Conservation (phyloP, 2,888 invertebrate species). For the Acleris sparsana region DNA sequence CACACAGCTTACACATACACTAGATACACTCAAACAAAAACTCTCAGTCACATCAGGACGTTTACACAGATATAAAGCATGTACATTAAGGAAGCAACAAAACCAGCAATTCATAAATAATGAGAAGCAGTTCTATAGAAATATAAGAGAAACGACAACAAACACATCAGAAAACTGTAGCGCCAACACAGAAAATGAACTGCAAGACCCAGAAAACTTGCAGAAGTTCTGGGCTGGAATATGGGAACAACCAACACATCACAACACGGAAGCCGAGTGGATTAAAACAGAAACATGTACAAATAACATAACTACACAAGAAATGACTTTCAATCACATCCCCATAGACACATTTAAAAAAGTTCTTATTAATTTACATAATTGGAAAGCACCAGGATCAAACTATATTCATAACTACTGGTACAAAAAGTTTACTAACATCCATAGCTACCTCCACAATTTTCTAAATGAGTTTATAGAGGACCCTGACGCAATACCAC, state of each 20-base stretch:
- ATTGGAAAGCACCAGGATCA: slow-evolving; percentile 41
- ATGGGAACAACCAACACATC: slow-evolving; percentile 32
- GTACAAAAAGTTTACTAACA: slow-evolving; percentile 40
- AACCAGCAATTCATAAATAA: slow-evolving; percentile 36
- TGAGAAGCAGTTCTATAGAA: slow-evolving; percentile 37
- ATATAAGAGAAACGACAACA: neutral
- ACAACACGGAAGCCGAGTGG: slow-evolving; percentile 37
- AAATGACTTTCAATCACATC: slow-evolving; percentile 34
- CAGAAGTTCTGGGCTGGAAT: slow-evolving; percentile 31
- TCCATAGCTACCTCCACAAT: slow-evolving; percentile 25
- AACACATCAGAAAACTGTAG: neutral
- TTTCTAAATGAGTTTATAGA: slow-evolving; percentile 37
- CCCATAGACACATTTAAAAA: slow-evolving; percentile 28
- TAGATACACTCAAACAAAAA: slow-evolving; percentile 38
- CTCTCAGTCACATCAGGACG: slow-evolving; percentile 24
- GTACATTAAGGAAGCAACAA: slow-evolving; percentile 36
- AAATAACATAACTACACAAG: slow-evolving; percentile 1
- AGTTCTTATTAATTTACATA: slow-evolving; percentile 33
- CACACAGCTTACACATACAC: slow-evolving; percentile 20
- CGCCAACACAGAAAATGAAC: slow-evolving; percentile 1
- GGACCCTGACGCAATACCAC: slow-evolving; percentile 27
- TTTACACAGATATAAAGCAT: slow-evolving; percentile 31
- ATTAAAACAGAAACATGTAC: slow-evolving; percentile 7
- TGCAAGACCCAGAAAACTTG: slow-evolving; percentile 15
- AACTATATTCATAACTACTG: slow-evolving; percentile 41